These are phyloP conservation scores for Turdus rufiventris DNA, from an alignment of 2,113 vertebrate species.

Conservation along the genomic window DNA sequence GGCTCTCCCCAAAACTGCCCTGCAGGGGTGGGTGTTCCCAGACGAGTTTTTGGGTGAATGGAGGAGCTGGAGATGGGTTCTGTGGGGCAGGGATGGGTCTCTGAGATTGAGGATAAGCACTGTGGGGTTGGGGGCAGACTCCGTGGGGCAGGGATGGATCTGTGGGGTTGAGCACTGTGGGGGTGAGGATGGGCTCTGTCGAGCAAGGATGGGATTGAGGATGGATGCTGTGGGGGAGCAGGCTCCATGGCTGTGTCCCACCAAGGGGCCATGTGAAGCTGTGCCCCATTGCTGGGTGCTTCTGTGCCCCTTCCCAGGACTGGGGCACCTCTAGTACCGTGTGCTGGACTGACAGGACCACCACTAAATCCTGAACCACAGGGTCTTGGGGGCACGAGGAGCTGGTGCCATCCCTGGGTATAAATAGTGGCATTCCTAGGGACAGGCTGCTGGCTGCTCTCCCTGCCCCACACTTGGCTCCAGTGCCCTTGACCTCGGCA, in stretches of 20 bases:
- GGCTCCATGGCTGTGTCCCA: background rate
- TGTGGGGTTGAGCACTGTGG: background rate
- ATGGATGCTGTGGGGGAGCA: background rate
- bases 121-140: background rate
- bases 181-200: background rate
- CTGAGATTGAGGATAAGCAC: background rate
- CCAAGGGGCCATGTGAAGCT: background rate
- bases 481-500: accelerated
- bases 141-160: background rate
- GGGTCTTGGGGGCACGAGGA: background rate
- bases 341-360: background rate
- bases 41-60: background rate
- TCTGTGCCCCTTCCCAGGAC: background rate
- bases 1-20: background rate
- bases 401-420: background rate
- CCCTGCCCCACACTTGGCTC: accelerated
- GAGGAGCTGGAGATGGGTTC: background rate
- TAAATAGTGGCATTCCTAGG: background rate
- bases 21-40: background rate
- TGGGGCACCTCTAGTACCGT: accelerated
- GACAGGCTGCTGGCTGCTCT: background rate
- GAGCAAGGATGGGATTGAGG: background rate
- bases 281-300: background rate
- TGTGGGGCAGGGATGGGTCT: background rate
- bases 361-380: background rate